Evolutionary conservation across 1,140 invertebrate species (phyloP).

Genomic region (Caerostris darwini): DNA sequence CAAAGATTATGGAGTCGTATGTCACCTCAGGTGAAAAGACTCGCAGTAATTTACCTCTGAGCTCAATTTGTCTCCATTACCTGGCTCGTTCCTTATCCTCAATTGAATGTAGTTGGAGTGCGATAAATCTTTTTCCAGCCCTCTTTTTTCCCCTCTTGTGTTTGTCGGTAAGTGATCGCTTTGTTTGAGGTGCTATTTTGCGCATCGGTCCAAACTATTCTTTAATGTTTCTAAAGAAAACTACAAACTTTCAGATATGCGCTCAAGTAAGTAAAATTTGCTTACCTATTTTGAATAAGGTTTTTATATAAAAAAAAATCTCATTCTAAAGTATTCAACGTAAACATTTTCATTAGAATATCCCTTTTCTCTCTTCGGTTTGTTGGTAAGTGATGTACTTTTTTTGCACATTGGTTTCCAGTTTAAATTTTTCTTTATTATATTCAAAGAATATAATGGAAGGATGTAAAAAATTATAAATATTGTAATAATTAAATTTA

Average conservation of each 20-base stretch:
- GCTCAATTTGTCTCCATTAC: slow-evolving; percentile 68
- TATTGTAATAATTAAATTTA: too few species aligned
- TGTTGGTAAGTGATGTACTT: not conserved
- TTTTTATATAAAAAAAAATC: too few species aligned
- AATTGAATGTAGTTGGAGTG: slow-evolving; percentile 1
- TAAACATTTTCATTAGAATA: too few species aligned
- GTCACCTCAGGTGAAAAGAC: slow-evolving; percentile 60
- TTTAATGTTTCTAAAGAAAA: not conserved
- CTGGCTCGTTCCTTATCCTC: slow-evolving; percentile 36
- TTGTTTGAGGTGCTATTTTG: not conserved
- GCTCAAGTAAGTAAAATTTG: too few species aligned
- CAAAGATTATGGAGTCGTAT: slow-evolving; percentile 56
- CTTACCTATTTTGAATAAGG: too few species aligned
- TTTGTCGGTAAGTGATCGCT: not conserved
- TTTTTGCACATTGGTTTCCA: not conserved
- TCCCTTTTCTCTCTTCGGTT: not conserved
- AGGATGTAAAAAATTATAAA: too few species aligned
- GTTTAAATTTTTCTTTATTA: not conserved
- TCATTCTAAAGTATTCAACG: too few species aligned
- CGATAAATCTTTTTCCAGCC: slow-evolving; percentile 15
- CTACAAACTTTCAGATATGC: too few species aligned
- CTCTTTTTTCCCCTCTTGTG: not conserved
- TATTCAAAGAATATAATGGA: too few species aligned
- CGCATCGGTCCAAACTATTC: not conserved
- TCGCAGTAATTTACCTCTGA: slow-evolving; percentile 30